phyloP scores from a whole-genome alignment of 2,888 invertebrate species.

The Ochropleura leucogaster region DNA sequence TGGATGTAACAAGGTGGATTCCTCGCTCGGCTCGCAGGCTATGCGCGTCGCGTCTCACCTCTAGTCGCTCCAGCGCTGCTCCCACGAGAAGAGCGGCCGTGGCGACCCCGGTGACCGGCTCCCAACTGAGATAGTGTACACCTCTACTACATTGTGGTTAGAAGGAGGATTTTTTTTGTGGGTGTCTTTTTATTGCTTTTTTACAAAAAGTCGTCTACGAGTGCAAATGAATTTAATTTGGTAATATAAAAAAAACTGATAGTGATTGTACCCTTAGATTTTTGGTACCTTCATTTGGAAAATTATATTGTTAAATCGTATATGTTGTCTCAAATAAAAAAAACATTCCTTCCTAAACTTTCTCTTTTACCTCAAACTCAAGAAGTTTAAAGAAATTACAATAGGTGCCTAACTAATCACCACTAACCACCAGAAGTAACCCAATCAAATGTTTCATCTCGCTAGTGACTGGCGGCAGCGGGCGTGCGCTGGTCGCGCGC shows the following conservation, averaged over 20 bases:
- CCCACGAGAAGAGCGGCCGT: conserved; percentile 77
- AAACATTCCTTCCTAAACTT: neutral
- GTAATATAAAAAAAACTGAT: neutral
- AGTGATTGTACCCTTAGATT: neutral
- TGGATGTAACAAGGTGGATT: conserved; percentile 58
- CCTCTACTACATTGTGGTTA: conserved; percentile 39
- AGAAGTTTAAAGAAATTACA: neutral
- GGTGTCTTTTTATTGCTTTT: neutral
- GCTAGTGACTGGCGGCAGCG: conserved; percentile 56
- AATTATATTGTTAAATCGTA: too few species aligned
- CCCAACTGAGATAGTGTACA: conserved; percentile 54
- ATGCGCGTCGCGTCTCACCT: conserved; percentile 51
- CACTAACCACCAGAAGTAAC: conserved; percentile 24
- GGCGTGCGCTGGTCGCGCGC: conserved; percentile 64
- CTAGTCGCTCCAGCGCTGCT: conserved; percentile 65
- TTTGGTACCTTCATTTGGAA: neutral
- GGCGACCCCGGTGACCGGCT: conserved; percentile 75
- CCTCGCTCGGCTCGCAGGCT: conserved; percentile 34
- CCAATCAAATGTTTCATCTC: conserved; percentile 48
- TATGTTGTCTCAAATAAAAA: too few species aligned
- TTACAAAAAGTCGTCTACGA: neutral
- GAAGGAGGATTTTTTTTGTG: neutral
- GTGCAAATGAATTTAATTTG: neutral
- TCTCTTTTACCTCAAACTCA: neutral
- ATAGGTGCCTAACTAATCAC: conserved; percentile 15